Evolutionary conservation across 35 echinoderm and acorn worm species (phyloP).

Genomic region (Strongylocentrotus purpuratus): DNA sequence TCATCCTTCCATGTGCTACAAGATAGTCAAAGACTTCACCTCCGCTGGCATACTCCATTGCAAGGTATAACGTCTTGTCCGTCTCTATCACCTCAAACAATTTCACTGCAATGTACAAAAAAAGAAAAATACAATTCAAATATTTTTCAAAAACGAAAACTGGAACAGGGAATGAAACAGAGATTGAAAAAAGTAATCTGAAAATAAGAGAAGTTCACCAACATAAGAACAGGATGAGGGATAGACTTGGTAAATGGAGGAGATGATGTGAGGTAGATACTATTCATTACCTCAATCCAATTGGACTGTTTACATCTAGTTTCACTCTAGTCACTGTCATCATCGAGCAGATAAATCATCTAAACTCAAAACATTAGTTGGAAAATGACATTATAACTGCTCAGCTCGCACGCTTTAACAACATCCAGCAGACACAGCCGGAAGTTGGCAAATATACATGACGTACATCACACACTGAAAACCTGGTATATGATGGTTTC

Average conservation of each 20-base stretch:
- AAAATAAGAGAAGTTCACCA: background rate
- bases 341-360: background rate
- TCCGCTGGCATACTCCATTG: slow-evolving; percentile 99
- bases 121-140: background rate
- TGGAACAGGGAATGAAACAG: background rate
- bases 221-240: background rate
- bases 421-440: background rate
- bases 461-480: slow-evolving; percentile 3
- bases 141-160: background rate
- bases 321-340: background rate
- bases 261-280: background rate
- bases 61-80: slow-evolving; percentile 95
- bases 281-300: background rate
- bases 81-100: slow-evolving; percentile 99
- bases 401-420: background rate
- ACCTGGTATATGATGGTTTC: background rate
- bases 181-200: background rate
- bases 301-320: background rate
- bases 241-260: background rate
- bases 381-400: background rate
- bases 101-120: slow-evolving; percentile 85
- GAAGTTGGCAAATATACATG: slow-evolving; percentile 17
- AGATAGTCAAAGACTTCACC: slow-evolving; percentile 98
- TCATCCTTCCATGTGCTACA: slow-evolving; percentile 97
- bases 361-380: background rate